Evolutionary conservation across 2,113 vertebrate genomes (phyloP).

Genomic region (Probosciger aterrimus): DNA sequence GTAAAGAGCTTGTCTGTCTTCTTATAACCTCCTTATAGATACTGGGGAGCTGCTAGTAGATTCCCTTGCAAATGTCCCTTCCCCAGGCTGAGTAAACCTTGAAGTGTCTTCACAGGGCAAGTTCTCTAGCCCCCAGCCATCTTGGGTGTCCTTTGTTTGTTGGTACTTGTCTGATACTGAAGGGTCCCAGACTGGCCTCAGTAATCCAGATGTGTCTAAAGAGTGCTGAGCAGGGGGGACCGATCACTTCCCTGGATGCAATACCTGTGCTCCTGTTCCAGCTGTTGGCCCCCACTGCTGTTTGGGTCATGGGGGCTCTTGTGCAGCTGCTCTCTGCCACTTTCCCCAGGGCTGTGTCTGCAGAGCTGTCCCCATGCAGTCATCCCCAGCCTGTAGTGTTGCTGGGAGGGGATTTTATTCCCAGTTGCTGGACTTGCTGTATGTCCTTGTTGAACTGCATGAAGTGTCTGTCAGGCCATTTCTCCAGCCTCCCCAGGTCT

Average conservation of each 20-base stretch:
- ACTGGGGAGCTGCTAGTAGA: not conserved
- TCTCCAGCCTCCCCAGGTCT: not conserved
- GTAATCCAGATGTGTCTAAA: not conserved
- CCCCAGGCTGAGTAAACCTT: not conserved
- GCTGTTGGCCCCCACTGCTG: not conserved
- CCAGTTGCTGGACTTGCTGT: not conserved
- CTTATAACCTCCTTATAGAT: not conserved
- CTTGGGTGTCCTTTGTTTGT: not conserved
- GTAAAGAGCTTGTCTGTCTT: not conserved
- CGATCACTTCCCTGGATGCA: not conserved
- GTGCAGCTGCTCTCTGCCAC: not conserved
- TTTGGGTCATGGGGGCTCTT: not conserved
- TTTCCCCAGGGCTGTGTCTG: not conserved
- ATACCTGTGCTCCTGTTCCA: not conserved
- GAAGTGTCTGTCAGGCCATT: not conserved
- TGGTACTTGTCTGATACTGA: not conserved
- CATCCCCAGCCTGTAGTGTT: rapidly evolving
- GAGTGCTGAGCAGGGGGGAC: not conserved
- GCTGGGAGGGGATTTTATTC: not conserved
- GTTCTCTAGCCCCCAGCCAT: not conserved
- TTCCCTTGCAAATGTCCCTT: not conserved
- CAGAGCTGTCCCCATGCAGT: not conserved
- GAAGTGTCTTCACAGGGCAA: not conserved
- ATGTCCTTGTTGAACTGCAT: not conserved
- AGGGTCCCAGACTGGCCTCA: not conserved